Base-by-base conservation (phyloP, 2,888 invertebrate species). In the Lasius platythorax region DNA sequence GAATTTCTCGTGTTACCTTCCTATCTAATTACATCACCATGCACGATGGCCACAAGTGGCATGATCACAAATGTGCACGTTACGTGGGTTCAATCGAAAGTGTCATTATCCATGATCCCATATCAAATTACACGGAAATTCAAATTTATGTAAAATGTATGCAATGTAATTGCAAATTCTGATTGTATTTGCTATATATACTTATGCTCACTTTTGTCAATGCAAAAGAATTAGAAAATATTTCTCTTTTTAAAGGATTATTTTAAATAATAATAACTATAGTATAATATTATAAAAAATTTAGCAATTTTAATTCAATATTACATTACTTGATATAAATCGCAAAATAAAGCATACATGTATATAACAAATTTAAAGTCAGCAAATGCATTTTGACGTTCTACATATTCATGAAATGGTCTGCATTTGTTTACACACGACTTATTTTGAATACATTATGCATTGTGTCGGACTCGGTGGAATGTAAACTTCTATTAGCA, bases 21-120 rank as follows among this genome's bases (percentile, higher is more conserved):
- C 37, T 28, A 58, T 78, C 72, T 89, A 89, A 89, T 88, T 89
- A 84, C 75, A 85, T 64, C 74, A 33, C 28, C 46, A 78, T 28
- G 68, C 63, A 56, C 40, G 56, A 18, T 37, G 53, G 63, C 78
- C 63, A 82, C 84, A 82, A 89, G 63, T 76, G 56, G 18, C 58
- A 30, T 50, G 53, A 87, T 84, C 56, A 58, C 64, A 53, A 63
- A 79, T 74, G 61, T 82, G 83, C 46, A 66, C 75, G 66, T 84
- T 66, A 63, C 56, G 30, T n/a, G 23, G 40, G 15, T 66, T 85
- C 73, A 68, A 81, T 68, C 68, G 75, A 84, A 85, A 85, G 64
- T 74, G 83, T 84, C 78, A 72, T 50, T 83, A 74, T 30, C 43
- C 2, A 61, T 18, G 40, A 74, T 43, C 30, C 28, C 15, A 9